phyloP scores from a whole-genome alignment of 2,797 vertebrate species.

The Urocyon cinereoargenteus region DNA sequence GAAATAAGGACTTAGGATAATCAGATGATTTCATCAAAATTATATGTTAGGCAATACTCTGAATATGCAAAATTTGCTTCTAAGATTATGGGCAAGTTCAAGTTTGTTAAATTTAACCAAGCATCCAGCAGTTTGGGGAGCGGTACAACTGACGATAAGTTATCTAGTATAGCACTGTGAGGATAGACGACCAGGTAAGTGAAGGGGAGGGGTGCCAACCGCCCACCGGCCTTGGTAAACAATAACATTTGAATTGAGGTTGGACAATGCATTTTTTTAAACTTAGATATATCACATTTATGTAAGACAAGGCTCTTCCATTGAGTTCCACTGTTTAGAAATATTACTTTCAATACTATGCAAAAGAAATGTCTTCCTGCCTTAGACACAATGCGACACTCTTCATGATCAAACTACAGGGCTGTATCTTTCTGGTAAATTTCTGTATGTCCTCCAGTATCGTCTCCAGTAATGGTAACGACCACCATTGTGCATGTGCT shows the following conservation, averaged over 20 bases:
- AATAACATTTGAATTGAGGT: background rate
- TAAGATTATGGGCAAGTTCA: background rate
- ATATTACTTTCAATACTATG: background rate
- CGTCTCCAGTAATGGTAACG: background rate
- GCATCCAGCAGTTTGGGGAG: background rate
- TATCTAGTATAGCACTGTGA: accelerated
- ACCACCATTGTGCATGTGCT: background rate
- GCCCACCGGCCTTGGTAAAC: background rate
- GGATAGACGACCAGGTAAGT: background rate
- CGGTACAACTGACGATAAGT: background rate
- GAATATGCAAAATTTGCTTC: background rate
- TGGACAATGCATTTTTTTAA: background rate
- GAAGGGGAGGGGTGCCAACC: background rate
- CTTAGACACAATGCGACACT: background rate
- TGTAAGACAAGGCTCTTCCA: background rate
- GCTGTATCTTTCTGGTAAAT: background rate
- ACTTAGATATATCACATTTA: background rate
- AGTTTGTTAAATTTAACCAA: background rate
- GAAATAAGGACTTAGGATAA: background rate
- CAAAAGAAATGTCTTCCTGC: background rate
- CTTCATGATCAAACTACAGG: background rate
- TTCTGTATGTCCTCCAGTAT: background rate
- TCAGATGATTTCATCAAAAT: background rate
- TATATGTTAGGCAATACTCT: background rate
- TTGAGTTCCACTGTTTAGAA: background rate